phyloP scores from a whole-genome alignment of 2,113 vertebrate genomes.

The Lophura nycthemera region DNA sequence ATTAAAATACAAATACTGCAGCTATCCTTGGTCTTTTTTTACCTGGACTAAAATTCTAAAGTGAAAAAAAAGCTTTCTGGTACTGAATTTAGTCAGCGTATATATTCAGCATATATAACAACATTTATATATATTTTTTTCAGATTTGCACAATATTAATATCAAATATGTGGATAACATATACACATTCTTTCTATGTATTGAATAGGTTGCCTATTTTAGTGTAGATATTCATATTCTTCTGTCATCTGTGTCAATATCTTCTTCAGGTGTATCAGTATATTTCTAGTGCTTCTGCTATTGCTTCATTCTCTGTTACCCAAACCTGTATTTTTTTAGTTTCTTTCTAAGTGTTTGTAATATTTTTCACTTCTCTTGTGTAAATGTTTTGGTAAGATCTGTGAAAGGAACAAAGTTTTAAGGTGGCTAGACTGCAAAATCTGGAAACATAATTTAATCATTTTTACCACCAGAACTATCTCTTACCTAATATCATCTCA shows the following conservation, averaged over 20 bases:
- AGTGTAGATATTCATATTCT: neutral
- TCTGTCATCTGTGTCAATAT: neutral
- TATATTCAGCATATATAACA: neutral
- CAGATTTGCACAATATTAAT: neutral
- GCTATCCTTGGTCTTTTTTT: neutral
- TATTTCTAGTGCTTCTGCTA: neutral
- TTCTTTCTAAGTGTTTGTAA: neutral
- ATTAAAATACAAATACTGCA: neutral
- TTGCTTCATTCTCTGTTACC: neutral
- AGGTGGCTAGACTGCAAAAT: neutral
- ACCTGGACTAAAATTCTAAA: neutral
- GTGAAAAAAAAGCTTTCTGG: neutral
- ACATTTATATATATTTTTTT: neutral
- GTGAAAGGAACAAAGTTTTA: neutral
- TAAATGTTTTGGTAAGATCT: neutral
- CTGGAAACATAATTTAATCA: neutral
- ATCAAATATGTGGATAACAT: neutral
- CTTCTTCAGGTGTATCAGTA: neutral
- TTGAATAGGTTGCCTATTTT: neutral
- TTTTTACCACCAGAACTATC: fast-evolving
- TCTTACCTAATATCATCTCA: neutral
- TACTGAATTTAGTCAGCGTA: neutral
- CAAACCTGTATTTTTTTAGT: neutral
- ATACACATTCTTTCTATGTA: neutral
- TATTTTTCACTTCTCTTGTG: neutral